These are phyloP conservation scores for Pseudopipra pipra DNA, from an alignment of 2,113 vertebrate genomes.

Conservation along the genomic window DNA sequence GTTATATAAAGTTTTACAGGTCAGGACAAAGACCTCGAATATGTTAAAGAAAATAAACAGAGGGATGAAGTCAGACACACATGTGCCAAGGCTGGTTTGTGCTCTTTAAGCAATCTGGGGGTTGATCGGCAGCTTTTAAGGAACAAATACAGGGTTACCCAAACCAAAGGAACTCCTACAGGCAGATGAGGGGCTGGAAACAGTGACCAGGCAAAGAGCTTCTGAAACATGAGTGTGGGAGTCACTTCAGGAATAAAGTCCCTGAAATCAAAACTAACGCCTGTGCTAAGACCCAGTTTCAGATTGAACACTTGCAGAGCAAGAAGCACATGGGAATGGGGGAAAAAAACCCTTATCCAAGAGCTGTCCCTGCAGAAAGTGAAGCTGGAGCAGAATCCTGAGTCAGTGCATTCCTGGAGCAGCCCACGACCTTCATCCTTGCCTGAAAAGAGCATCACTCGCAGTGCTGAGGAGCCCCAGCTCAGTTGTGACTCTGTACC, in stretches of 20 bases:
- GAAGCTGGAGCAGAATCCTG: neutral
- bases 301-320: neutral
- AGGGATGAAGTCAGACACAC: neutral
- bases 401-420: rapidly evolving
- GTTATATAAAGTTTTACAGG: constrained; percentile 24
- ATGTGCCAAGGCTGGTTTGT: neutral
- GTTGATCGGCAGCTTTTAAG: neutral
- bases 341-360: rapidly evolving
- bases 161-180: neutral
- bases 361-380: neutral
- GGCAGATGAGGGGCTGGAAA: neutral
- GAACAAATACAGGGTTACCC: neutral
- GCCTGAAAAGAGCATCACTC: neutral
- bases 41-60: constrained; percentile 9
- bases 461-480: neutral
- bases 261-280: neutral
- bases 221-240: neutral
- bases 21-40: neutral
- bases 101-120: neutral
- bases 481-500: neutral
- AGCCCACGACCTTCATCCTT: neutral
- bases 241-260: neutral
- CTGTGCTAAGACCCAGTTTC: neutral
- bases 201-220: neutral
- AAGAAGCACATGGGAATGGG: neutral